Conservation (phyloP, 2,888 invertebrate species). For the Hirtodrosophila alboralis region DNA sequence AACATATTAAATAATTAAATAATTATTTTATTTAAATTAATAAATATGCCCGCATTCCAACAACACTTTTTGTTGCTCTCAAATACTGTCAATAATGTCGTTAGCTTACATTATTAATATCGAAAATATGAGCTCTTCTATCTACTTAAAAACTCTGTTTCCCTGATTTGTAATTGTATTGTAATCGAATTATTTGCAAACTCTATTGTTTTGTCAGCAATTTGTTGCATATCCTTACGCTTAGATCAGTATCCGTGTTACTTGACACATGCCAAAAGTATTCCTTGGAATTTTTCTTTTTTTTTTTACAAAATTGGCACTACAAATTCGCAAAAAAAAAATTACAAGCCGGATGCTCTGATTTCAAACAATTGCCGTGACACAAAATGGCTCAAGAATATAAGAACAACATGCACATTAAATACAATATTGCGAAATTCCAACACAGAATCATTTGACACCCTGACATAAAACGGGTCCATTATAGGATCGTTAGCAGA, state of each 20-base stretch:
- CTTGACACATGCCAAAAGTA: conserved; percentile 66
- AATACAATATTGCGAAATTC: conserved; percentile 77
- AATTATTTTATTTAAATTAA: too few relatives aligned
- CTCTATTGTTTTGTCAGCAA: too few relatives aligned
- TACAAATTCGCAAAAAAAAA: conserved; percentile 23
- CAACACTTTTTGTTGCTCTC: too few relatives aligned
- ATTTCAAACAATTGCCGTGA: conserved; percentile 71
- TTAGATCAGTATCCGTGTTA: conserved; percentile 32
- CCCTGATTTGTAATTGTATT: too few relatives aligned
- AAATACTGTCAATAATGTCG: too few relatives aligned
- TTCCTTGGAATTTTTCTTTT: conserved; percentile 35
- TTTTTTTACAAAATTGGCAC: conserved; percentile 11
- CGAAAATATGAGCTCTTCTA: conserved; percentile 3
- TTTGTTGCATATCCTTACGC: neutral
- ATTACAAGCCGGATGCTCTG: conserved; percentile 53
- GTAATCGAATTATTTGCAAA: conserved; percentile 43
- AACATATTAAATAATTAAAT: too few relatives aligned
- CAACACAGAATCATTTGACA: conserved; percentile 62
- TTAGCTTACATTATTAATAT: too few relatives aligned
- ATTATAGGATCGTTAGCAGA: conserved; percentile 58
- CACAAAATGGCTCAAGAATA: conserved; percentile 34
- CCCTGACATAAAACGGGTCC: conserved; percentile 41
- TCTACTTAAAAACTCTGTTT: neutral
- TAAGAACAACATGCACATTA: conserved; percentile 29
- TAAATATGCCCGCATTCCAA: too few relatives aligned